These are phyloP conservation scores for Hypsopygia costalis DNA, from an alignment of 2,888 invertebrate genomes.

Conservation along the genomic window DNA sequence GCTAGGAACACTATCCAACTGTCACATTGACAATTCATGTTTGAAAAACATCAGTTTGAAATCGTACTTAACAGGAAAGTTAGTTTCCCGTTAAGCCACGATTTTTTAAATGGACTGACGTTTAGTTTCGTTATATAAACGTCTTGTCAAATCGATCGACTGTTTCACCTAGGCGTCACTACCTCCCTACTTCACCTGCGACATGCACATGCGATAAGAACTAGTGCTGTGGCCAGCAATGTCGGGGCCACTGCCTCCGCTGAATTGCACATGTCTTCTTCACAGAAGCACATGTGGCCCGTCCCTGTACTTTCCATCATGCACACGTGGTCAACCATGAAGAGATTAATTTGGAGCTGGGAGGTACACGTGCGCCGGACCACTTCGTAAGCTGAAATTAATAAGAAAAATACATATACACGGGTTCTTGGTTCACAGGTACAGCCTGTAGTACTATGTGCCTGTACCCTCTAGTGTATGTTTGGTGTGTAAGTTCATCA, in stretches of 20 bases:
- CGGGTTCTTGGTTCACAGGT: too few relatives aligned
- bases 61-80: background rate
- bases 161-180: constrained; percentile 36
- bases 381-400: constrained; percentile 93
- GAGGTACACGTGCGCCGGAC: constrained; percentile 95
- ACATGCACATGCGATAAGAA: constrained; percentile 69
- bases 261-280: constrained; percentile 96
- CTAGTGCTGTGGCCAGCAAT: constrained; percentile 45
- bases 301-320: constrained; percentile 99
- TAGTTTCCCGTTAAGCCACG: too few relatives aligned
- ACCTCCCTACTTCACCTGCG: constrained; percentile 68
- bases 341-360: constrained; percentile 96
- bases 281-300: constrained; percentile 99
- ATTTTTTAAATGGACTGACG: background rate
- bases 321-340: constrained; percentile 99
- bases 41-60: constrained; percentile 3
- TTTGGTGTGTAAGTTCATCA: too few relatives aligned
- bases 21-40: constrained; percentile 16
- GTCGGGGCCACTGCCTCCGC: constrained; percentile 43
- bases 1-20: background rate
- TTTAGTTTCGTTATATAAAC: background rate
- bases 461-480: too few relatives aligned
- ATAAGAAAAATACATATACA: too few relatives aligned
- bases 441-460: too few relatives aligned
- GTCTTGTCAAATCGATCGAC: constrained; percentile 30